Conservation (phyloP, 2,797 vertebrate species). For the Gastrophryne carolinensis region DNA sequence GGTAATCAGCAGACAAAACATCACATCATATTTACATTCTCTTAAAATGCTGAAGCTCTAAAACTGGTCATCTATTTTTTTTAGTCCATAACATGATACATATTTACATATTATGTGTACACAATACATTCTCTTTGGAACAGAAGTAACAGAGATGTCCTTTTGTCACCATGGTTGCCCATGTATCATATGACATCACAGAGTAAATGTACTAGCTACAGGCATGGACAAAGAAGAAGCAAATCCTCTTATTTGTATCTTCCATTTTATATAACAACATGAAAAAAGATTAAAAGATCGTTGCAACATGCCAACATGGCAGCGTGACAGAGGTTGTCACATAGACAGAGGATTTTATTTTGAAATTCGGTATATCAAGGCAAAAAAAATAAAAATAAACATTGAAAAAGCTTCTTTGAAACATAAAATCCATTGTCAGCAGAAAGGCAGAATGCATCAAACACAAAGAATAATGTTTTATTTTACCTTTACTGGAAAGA, state of each 20-base stretch:
- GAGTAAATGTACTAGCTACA: neutral
- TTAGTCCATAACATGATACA: no score
- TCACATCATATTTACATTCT: no score
- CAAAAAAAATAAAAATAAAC: conserved; percentile 10
- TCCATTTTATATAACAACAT: conserved; percentile 13
- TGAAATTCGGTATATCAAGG: neutral
- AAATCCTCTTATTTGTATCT: neutral
- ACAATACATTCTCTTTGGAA: no score
- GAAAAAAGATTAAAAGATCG: conserved; percentile 13
- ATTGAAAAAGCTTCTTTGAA: conserved; percentile 4
- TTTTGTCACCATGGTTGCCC: no score
- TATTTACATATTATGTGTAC: no score
- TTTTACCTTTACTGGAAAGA: neutral
- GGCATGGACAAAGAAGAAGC: conserved; percentile 9
- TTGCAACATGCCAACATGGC: conserved; percentile 3
- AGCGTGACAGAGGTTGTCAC: neutral
- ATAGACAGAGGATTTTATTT: conserved; percentile 7
- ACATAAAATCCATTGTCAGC: neutral
- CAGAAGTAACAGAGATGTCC: no score
- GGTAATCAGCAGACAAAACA: no score
- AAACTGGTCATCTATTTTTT: no score
- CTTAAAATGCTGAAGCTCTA: no score
- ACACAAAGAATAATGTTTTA: neutral
- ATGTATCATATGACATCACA: neutral
- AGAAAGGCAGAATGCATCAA: neutral